phyloP scores from a whole-genome alignment of 2,113 vertebrate genomes.

The Condylura cristata region DNA sequence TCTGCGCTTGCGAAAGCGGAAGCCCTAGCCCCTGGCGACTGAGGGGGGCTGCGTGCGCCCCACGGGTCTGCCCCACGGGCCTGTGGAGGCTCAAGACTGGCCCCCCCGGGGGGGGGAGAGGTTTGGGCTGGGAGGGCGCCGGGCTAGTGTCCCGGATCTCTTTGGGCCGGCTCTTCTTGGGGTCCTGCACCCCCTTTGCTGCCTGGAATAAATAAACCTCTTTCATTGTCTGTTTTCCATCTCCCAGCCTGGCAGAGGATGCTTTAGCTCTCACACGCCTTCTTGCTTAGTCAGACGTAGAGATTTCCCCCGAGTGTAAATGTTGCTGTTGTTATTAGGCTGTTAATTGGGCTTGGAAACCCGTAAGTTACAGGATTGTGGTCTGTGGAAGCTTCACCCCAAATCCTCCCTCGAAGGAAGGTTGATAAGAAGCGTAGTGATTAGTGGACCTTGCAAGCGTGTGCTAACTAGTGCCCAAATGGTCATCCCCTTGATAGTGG shows the following conservation, averaged over 20 bases:
- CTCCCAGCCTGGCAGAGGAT: background rate
- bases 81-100: background rate
- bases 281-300: background rate
- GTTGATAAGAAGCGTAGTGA: background rate
- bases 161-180: background rate
- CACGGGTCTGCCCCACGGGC: background rate
- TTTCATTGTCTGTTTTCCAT: constrained; percentile 15
- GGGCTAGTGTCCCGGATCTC: background rate
- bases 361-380: background rate
- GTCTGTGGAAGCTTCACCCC: background rate
- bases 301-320: background rate
- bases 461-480: background rate
- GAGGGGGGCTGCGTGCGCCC: background rate
- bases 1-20: background rate
- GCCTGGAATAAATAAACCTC: background rate
- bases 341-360: constrained; percentile 36
- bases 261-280: constrained; percentile 2
- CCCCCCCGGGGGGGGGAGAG: background rate
- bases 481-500: background rate
- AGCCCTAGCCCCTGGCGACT: background rate
- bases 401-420: background rate
- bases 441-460: background rate
- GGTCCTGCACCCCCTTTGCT: background rate
- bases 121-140: background rate
- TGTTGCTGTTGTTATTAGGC: constrained; percentile 41